Evolutionary conservation across 2,797 vertebrate genomes (phyloP), one percentile per base, ranked within the genome.

Genomic region (Nasua narica): DNA sequence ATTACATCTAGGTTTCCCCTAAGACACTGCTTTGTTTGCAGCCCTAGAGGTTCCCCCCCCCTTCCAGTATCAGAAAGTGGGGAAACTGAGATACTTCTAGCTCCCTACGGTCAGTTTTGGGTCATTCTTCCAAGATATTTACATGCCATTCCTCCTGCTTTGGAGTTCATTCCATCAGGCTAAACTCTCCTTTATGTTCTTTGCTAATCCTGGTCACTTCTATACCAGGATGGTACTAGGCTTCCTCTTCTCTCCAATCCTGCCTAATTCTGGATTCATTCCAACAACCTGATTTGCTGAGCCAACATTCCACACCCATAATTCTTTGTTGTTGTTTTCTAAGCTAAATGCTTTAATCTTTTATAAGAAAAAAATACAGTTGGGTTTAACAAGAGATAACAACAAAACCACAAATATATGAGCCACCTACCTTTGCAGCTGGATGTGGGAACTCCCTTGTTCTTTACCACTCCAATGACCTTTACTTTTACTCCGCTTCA

Each of bases 301-400:
- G 56, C 8, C 32, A 94, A 35, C 43, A 65, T 62, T 84, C 70
- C 8, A 86, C 69, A 67, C 65, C 58, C 19, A n/a, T 78, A 56
- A 27, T 82, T 87, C 37, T 48, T 74, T 50, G 35, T 29, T 50
- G 25, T 52, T 91, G 56, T 84, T 96, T 91, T 35, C 72, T 65
- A 88, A 85, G 37, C 76, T 86, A 94, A 85, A 89, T 37, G 76
- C 8, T 70, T 86, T 77, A 87, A 54, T n/a, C 70, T 90, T 90
- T 32, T 37, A 92, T 88, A 86, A 43, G 62, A 32, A 78, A 83
- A 58, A 77, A 43, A 11, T 9, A n/a, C n/a, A 70, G 46, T 50
- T 94, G 32, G 52, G 43, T 77, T 87, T 89, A 81, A 94, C 74
- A 58, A 72, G 32, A 65, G 21, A 37, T 60, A 91, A 94, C 60